Base-by-base conservation (phyloP, 2,797 vertebrate species). In the Leuciscus waleckii region DNA sequence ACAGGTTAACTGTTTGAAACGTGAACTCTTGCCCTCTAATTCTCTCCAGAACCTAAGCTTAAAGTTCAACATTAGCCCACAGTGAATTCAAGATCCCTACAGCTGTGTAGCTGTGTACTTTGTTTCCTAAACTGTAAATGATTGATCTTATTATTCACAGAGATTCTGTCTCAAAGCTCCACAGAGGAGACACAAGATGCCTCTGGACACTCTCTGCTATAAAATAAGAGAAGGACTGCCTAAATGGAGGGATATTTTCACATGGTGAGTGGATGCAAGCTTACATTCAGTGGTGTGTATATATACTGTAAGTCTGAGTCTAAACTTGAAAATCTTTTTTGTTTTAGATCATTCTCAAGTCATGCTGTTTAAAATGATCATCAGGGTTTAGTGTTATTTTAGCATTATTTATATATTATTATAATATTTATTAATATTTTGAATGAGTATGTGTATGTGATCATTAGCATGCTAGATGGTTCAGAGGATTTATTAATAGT, bases 61-160 rank as follows among this genome's bases (percentile, higher is more conserved):
- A 78, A 84, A 78, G 83, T 70, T 79, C 74, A 84, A 61, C 65
- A 61, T 84, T 43, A 69, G 5, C 43, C 17, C 89, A 61, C 41
- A 67, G 21, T 71, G n/a, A 81, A 88, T 86, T 73, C 49, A 90
- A 82, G 79, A 90, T 63, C 86, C 67, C 86, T 86, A 91, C 92
- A 92, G 54, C 2, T 49, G 56, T 29, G 29, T 29, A 29, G 29
- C n/a, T n/a, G n/a, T 94, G 93, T 80, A 91, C 94, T 82, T 85
- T 84, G 82, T 88, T 82, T 88, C 85, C 67, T 51, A 65, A 70
- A 84, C 63, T 82, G 94, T 95, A 94, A 95, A 95, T 96, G 90
- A 95, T 95, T 95, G 88, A 94, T 91, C 86, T 61, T 13, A 49
- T 82, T 82, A 67, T 16, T 70, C 41, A 9, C 41, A 23, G 32